Evolutionary conservation across 2,113 vertebrate genomes (phyloP), one percentile per base, ranked within the genome.

Genomic region (Rhinolophus sinicus): DNA sequence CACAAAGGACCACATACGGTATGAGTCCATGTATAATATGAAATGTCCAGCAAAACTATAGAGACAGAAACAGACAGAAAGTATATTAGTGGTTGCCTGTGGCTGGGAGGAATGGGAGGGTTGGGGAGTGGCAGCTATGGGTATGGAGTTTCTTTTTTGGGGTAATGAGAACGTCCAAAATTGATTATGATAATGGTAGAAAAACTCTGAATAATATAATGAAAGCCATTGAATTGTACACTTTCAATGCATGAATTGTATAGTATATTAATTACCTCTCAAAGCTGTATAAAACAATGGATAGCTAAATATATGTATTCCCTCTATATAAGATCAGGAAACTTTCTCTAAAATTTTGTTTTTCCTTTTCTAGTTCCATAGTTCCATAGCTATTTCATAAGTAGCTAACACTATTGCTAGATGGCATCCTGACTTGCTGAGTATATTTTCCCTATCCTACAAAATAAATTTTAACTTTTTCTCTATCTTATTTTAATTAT

Each of bases 271-370:
- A 90, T 93, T 83, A 72, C 22, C 64, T 92, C 44, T 88, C 62
- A 65, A 88, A 76, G 22, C 22, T 75, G 3, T 95, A 12, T 64
- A 91, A 35, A 70, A 82, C 86, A 86, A 84, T 54, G 44, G 89
- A 64, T 52, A 76, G 40, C 65, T 86, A 60, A 96, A 58, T 92
- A 52, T 81, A 52, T 77, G 9, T 94, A 56, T 75, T 90, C 80
- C 14, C 24, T 84, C 5, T 93, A 19, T 73, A n/a, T 69, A 75
- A 67, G n/a, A 90, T 88, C 12, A 78, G 76, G 24, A 87, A 62
- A 81, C 93, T 97, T 95, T 60, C 30, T 88, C 83, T 93, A 84
- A 93, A 90, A 75, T 80, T 73, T 93, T 24, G 62, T 38, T 88
- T 93, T 93, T 77, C 50, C 40, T 73, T 95, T 72, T 64, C n/a